Evolutionary conservation across 2,888 invertebrate species (phyloP).

Genomic region (Drosophila quinaria): DNA sequence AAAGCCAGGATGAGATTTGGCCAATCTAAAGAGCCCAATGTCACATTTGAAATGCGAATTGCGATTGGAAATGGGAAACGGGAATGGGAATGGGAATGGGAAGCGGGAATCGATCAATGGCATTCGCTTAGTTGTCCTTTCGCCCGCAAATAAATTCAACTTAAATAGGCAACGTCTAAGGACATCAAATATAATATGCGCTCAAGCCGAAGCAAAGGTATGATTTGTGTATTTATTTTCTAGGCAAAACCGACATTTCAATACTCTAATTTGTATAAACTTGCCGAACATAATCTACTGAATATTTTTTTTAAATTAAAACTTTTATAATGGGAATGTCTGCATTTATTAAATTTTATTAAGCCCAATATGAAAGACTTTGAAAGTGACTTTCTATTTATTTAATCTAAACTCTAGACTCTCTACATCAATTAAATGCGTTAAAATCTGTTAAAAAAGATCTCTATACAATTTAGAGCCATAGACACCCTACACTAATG

Average conservation of each 20-base stretch:
- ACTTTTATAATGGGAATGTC: no score
- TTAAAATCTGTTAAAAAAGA: slow-evolving; percentile 17
- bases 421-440: neutral
- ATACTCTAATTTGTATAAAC: neutral
- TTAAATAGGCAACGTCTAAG: slow-evolving; percentile 76
- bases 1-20: slow-evolving; percentile 67
- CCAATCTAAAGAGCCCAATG: slow-evolving; percentile 66
- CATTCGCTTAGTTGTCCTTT: slow-evolving; percentile 60
- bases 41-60: slow-evolving; percentile 52
- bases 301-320: no score
- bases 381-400: neutral
- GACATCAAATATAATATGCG: slow-evolving; percentile 71
- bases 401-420: neutral
- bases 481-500: slow-evolving; percentile 12
- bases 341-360: no score
- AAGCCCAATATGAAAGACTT: neutral
- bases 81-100: no score
- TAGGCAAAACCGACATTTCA: neutral
- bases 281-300: no score
- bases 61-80: slow-evolving; percentile 9
- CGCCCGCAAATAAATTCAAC: slow-evolving; percentile 77
- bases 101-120: slow-evolving; percentile 69
- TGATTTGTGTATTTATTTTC: neutral
- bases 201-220: slow-evolving; percentile 43
- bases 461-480: neutral